Percentiles rank a stretch among this genome's conserved stretches.
Evolutionary conservation across 1,140 invertebrate species (phyloP).

Genomic region (Lasaia peninsularis): DNA sequence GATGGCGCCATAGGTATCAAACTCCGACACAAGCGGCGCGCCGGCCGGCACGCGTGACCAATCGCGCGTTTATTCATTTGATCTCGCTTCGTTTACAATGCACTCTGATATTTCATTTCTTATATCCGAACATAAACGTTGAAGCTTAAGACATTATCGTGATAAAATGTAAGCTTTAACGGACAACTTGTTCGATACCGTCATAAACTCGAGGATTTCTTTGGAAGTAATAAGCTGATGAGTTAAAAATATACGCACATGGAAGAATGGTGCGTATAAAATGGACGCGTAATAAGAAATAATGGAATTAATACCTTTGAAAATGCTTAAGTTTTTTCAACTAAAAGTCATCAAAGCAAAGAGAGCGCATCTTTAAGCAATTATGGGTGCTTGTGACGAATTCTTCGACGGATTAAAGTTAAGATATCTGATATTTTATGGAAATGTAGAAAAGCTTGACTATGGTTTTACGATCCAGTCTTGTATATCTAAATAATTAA

Average conservation of each 20-base stretch:
- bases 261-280: background rate
- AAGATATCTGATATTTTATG: constrained; percentile 6
- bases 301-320: constrained; percentile 5
- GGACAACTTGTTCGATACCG: background rate
- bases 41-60: constrained; percentile 20
- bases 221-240: constrained; percentile 7
- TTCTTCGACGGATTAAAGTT: constrained; percentile 3
- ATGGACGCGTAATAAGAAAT: background rate
- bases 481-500: too few species aligned
- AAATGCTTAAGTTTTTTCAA: background rate
- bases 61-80: constrained; percentile 20
- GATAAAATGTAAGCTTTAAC: constrained; percentile 8
- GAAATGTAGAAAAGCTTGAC: background rate
- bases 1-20: constrained; percentile 42
- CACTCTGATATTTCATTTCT: constrained; percentile 24
- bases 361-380: background rate
- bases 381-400: background rate
- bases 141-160: constrained; percentile 23
- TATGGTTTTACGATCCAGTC: background rate
- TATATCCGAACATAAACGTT: constrained; percentile 24
- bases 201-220: constrained; percentile 6
- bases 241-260: constrained; percentile 11
- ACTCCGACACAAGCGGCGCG: constrained; percentile 15
- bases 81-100: constrained; percentile 26
- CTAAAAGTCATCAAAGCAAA: background rate